Evolutionary conservation across 2,888 invertebrate species (phyloP).

Genomic region (Strigamia crassipes): DNA sequence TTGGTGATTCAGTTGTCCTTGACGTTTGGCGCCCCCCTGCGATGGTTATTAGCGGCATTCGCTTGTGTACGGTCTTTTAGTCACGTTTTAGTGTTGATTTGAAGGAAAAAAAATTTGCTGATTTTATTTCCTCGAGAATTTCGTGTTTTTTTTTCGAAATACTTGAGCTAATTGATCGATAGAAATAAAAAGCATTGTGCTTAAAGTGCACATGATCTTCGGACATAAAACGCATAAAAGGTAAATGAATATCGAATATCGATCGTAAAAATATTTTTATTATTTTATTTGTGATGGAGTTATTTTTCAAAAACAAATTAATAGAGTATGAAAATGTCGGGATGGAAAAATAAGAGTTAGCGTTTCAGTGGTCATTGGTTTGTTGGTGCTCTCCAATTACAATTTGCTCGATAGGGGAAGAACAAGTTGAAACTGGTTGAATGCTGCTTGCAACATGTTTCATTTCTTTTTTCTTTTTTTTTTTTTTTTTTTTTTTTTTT

Average conservation of each 20-base stretch:
- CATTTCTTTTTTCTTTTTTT: too few species aligned
- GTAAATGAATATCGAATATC: too few species aligned
- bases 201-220: too few species aligned
- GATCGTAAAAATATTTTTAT: too few species aligned
- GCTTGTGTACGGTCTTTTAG: neutral
- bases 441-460: neutral
- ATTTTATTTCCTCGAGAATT: too few species aligned
- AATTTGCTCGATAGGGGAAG: neutral
- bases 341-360: neutral
- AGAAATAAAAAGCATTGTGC: too few species aligned
- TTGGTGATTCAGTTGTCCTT: neutral
- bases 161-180: too few species aligned
- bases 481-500: too few species aligned
- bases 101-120: neutral
- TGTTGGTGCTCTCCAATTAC: neutral
- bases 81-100: neutral
- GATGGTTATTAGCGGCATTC: neutral
- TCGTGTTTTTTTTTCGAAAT: too few species aligned
- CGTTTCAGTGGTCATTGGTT: neutral
- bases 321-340: neutral
- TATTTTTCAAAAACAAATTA: too few species aligned
- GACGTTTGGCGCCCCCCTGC: neutral
- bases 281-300: too few species aligned
- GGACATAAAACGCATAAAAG: too few species aligned
- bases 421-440: slow-evolving; percentile 10